Percentiles rank a stretch among this genome's conserved stretches.
Conservation (phyloP, 1,140 invertebrate genomes). For the Eubasilissa regina region DNA sequence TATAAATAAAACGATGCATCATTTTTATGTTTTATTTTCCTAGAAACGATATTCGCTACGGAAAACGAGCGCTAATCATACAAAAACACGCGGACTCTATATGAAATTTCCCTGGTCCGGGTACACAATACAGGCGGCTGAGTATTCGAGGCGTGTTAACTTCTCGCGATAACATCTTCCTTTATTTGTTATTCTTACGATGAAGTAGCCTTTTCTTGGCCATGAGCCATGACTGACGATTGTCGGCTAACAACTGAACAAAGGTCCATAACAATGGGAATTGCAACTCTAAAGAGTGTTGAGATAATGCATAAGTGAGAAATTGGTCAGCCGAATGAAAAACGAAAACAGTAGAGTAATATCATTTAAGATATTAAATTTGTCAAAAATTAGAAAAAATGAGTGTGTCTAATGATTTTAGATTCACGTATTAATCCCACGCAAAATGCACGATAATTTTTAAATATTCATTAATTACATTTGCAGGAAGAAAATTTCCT, state of each 20-base stretch:
- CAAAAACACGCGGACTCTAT: slow-evolving; percentile 17
- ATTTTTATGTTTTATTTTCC: not conserved
- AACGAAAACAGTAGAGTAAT: too few species aligned
- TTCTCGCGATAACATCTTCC: slow-evolving; percentile 32
- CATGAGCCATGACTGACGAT: slow-evolving; percentile 7
- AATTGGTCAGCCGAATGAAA: too few species aligned
- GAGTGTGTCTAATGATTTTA: too few species aligned
- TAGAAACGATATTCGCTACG: not conserved
- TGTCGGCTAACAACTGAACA: slow-evolving; percentile 9
- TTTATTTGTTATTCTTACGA: slow-evolving; percentile 41
- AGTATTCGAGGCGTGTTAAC: slow-evolving; percentile 23
- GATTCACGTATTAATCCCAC: too few species aligned
- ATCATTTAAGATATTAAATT: too few species aligned
- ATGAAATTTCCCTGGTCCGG: slow-evolving; percentile 21
- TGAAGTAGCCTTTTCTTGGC: slow-evolving; percentile 20
- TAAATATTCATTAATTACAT: too few species aligned
- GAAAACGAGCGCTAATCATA: slow-evolving; percentile 13
- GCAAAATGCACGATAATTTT: too few species aligned
- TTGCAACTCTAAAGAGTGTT: slow-evolving; percentile 16
- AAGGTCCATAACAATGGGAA: slow-evolving; percentile 21
- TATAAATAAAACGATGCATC: too few species aligned
- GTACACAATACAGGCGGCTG: not conserved
- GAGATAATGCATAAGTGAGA: not conserved
- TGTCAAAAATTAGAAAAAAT: too few species aligned
- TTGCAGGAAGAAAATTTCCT: too few species aligned